Base-by-base conservation (phyloP, 2,113 vertebrate genomes). In the Notothenia rossii region DNA sequence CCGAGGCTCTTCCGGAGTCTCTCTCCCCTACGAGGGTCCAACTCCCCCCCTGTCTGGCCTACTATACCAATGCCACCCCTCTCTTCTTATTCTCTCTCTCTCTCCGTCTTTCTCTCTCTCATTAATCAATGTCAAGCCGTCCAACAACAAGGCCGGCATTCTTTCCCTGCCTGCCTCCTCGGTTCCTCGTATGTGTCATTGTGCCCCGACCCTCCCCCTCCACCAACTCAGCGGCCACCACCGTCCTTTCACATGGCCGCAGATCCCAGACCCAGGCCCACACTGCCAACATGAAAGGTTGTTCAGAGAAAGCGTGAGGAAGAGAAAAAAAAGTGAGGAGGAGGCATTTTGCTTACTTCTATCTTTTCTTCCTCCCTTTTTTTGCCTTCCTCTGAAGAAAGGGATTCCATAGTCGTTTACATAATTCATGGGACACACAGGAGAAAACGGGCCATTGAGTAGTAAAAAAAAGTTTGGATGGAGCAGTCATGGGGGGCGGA, bases 371-470 rank as follows among this genome's bases (percentile, higher is more conserved):
- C 77, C 69, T 81, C 74, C 79, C 65, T 83, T 79, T 79, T 72
- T 71, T 82, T 86, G 68, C 29, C 10, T 64, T 84, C 64, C 53
- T 77, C 60, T 33, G 59, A 74, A 78, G 67, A 93, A 95, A 96
- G 94, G 53, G 77, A 96, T 93, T 91, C 94, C 68, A 92, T 92
- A 92, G 95, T 96, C 94, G 94, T 96, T 97, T 96, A 95, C 96
- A 97, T 97, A 97, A 97, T 97, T 97, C 95, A 97, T 97, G 95
- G 94, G 93, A 96, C 93, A 96, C 94, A 95, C 96, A 96, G 95
- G 96, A 96, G 86, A 90, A 93, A 97, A 96, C 94, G 14, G 60
- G 93, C 94, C 95, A 80, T 82, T 88, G 83, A 86, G 77, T 8
- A 13, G 69, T 83, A 58, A 79, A 86, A 86, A 73, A 82, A 83